Percentiles rank a stretch among this genome's conserved stretches.
These are phyloP conservation scores for Lithobius niger DNA, from an alignment of 1,140 invertebrate genomes.

Conservation along the genomic window DNA sequence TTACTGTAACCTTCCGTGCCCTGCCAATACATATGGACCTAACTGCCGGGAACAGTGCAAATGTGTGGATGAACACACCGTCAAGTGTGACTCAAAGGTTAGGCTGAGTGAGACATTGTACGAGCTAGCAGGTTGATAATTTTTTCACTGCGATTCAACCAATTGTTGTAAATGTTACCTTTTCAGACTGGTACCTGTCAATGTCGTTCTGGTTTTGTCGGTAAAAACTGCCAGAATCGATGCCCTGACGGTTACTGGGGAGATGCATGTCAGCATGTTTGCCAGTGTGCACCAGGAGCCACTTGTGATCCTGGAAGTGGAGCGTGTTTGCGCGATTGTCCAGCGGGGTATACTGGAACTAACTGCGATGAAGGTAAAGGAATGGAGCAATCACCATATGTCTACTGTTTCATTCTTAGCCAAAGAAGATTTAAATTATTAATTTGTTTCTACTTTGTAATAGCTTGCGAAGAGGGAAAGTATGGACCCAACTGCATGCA, in stretches of 20 bases:
- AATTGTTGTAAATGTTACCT: neutral
- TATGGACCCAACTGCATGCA: constrained; percentile 9
- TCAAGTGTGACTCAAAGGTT: constrained; percentile 17
- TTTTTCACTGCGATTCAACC: neutral
- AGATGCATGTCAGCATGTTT: constrained; percentile 28
- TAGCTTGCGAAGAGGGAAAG: constrained; percentile 25
- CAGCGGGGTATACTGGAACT: constrained; percentile 26
- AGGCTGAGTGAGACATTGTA: neutral
- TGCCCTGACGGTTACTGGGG: constrained; percentile 28
- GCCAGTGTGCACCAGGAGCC: constrained; percentile 32
- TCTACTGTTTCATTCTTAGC: neutral
- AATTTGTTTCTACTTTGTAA: constrained; percentile 17
- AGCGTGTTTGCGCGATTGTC: constrained; percentile 25
- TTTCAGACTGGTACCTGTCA: constrained; percentile 32
- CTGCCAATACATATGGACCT: constrained; percentile 15
- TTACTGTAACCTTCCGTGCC: constrained; percentile 11
- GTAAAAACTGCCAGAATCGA: constrained; percentile 29
- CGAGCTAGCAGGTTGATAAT: neutral
- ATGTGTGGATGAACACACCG: constrained; percentile 13
- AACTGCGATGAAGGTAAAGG: constrained; percentile 25
- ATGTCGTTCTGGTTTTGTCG: constrained; percentile 32
- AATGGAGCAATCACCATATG: neutral
- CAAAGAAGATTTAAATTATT: neutral
- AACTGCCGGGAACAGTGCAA: constrained; percentile 17
- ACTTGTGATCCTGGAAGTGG: constrained; percentile 18